A percentile compares a stretch with the other conserved stretches of the same genome.
These are phyloP conservation scores for Sceloporus undulatus DNA, from an alignment of 2,113 vertebrate genomes.

Conservation along the genomic window DNA sequence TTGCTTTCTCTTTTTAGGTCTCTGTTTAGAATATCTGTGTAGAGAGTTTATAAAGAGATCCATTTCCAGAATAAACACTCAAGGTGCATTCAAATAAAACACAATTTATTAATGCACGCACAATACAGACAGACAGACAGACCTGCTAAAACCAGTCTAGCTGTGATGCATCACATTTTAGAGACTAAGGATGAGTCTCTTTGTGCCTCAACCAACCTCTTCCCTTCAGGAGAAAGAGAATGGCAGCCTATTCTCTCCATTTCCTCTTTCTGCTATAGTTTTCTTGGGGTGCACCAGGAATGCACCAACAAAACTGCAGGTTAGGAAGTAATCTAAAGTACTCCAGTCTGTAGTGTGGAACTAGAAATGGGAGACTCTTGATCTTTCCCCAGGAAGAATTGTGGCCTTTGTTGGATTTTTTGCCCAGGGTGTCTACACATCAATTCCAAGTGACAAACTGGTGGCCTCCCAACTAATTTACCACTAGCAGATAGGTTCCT, in stretches of 20 bases:
- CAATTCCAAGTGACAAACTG: neutral
- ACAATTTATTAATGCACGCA: neutral
- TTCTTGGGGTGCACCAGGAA: neutral
- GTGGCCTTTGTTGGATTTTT: neutral
- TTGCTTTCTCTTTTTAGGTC: conserved; percentile 18
- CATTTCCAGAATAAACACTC: conserved; percentile 41
- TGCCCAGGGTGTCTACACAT: neutral
- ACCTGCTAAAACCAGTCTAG: neutral
- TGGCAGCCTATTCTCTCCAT: neutral
- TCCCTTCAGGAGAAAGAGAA: neutral
- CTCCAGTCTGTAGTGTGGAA: neutral
- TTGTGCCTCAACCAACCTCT: neutral
- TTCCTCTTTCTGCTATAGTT: neutral
- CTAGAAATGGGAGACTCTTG: neutral
- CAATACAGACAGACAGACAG: too few relatives aligned
- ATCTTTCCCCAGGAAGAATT: too few relatives aligned
- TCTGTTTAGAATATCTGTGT: neutral
- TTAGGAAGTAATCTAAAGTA: neutral
- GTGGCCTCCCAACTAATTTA: neutral
- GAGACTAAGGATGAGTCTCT: neutral
- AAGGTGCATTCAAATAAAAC: neutral
- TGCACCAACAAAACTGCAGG: conserved; percentile 1
- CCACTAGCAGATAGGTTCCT: neutral
- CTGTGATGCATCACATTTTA: neutral
- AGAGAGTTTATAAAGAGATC: conserved; percentile 49